Conservation (phyloP, 2,113 vertebrate species). For the Amblyornis subalaris region DNA sequence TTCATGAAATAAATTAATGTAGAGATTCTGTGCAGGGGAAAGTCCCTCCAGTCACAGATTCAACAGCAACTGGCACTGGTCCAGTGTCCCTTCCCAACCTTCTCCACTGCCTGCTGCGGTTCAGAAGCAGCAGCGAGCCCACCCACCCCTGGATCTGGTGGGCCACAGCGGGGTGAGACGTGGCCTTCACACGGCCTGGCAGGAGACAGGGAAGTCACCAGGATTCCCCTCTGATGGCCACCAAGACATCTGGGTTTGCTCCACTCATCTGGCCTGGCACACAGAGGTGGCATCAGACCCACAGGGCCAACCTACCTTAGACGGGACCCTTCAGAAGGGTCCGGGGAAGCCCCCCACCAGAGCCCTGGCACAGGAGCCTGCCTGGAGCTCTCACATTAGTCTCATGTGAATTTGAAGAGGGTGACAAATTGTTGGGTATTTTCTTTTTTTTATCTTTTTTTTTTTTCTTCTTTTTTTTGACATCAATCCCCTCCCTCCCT, state of each 20-base stretch:
- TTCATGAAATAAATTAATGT: conserved; percentile 76
- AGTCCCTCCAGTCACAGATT: conserved; percentile 22
- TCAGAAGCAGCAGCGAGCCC: not conserved
- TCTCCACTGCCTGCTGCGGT: not conserved
- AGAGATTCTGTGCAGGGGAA: conserved; percentile 46
- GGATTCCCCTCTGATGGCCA: not conserved
- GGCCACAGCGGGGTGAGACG: not conserved
- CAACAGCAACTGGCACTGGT: conserved; percentile 9
- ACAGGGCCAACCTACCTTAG: conserved; percentile 8
- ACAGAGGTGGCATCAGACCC: not conserved
- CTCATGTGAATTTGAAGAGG: not conserved
- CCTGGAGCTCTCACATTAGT: not conserved
- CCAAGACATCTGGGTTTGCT: not conserved
- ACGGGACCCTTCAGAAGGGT: not conserved
- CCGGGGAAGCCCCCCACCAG: not conserved
- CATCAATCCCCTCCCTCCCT: not conserved
- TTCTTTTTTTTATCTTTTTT: not conserved
- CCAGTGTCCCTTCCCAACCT: not conserved
- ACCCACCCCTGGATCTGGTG: not conserved
- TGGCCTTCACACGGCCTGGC: not conserved
- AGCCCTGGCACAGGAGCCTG: not conserved
- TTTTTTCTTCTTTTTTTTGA: not conserved
- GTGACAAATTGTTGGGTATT: conserved; percentile 20
- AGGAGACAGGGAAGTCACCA: not conserved
- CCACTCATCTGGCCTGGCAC: not conserved